These are phyloP conservation scores for Phymanthus crucifer DNA, from an alignment of 92 coral and sea anemone genomes.

Conservation along the genomic window DNA sequence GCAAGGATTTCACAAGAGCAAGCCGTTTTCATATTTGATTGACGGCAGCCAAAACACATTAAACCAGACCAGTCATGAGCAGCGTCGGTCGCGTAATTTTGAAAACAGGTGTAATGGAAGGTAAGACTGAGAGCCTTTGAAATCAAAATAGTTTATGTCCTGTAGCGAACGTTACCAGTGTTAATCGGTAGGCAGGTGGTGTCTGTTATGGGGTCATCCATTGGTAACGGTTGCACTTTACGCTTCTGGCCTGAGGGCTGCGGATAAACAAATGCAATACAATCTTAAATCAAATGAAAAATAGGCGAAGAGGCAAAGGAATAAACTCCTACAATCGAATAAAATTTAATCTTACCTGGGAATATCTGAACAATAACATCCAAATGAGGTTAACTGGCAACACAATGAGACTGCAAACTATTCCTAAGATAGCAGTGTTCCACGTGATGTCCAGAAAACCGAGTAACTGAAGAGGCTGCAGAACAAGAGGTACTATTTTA, in stretches of 20 bases:
- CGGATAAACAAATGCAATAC: background rate
- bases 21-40: too few relatives aligned
- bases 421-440: slow-evolving; percentile 58
- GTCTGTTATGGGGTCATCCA: slow-evolving; percentile 24
- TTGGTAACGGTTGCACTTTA: slow-evolving; percentile 6
- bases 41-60: too few relatives aligned
- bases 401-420: slow-evolving; percentile 66
- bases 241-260: background rate
- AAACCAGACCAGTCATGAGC: too few relatives aligned
- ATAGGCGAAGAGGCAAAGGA: background rate
- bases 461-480: slow-evolving; percentile 53
- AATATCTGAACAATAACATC: slow-evolving; percentile 69
- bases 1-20: too few relatives aligned
- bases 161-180: background rate
- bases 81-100: too few relatives aligned
- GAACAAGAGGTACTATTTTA: background rate
- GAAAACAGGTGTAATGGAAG: too few relatives aligned
- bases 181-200: background rate
- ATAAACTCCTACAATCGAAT: background rate
- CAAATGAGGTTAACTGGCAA: slow-evolving; percentile 65
- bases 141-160: too few relatives aligned
- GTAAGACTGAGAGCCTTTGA: too few relatives aligned
- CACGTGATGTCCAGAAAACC: slow-evolving; percentile 63
- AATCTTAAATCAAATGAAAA: background rate
- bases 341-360: slow-evolving; percentile 32